Evolutionary conservation across 2,113 vertebrate genomes (phyloP), one percentile per base, ranked within the genome.

Genomic region (Acanthisitta chloris): DNA sequence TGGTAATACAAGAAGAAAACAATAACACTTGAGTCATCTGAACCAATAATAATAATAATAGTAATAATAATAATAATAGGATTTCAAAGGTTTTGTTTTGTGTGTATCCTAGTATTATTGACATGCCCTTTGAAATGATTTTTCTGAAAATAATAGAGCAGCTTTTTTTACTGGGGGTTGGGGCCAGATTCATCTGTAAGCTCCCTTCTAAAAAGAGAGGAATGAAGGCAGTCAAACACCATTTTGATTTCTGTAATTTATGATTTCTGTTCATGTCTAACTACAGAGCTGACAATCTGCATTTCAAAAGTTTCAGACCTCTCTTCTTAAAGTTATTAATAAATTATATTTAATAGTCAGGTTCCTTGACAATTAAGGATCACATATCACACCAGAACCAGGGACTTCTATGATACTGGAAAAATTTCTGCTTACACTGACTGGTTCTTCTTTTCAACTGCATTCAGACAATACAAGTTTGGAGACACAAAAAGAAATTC

Each of bases 21-120:
- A 95, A 96, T 94, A 97, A 96, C 92, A 93, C 62, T 95, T 93
- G 93, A 96, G 93, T 96, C 94, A 97, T 95, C 77, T 74, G 91
- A 95, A 94, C 89, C 81, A 94, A 90, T 69, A 95, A 95, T 92
- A 92, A 87, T 64, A 94, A 62, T 76, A 96, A 64, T 78, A 96
- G 10, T 88, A 95, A 31, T 59, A 90, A 92, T 76, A 92, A 69
- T 46, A 95, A 94, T 78, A 96, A 82, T 69, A 94, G 88, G 42
- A 90, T 92, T 95, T 88, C 85, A 94, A 92, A 89, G 90, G 92
- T 81, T 94, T 95, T 96, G 49, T 95, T 94, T 91, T 90, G 59
- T 94, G 52, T 92, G 81, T 81, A 62, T 92, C 90, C 81, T 90
- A 58, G 91, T 86, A 69, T 95, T 95, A 91, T 80, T 97, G 94